Evolutionary conservation across 2,113 vertebrate species (phyloP).

Genomic region (Corythaeola cristata): DNA sequence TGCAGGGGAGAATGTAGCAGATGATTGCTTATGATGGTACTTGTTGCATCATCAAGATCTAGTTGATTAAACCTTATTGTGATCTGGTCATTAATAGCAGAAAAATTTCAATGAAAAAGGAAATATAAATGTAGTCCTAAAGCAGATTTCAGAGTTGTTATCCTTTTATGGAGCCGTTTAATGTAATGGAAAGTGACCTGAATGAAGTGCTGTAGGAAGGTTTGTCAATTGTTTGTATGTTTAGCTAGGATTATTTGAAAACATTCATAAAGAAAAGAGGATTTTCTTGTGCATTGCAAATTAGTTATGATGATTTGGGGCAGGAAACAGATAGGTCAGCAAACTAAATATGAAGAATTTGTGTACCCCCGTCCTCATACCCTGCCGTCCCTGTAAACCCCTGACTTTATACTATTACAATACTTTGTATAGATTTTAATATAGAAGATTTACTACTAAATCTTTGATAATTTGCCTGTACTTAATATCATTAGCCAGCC

Average conservation of each 20-base stretch:
- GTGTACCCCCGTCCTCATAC: not conserved
- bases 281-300: not conserved
- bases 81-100: not conserved
- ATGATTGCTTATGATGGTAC: not conserved
- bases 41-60: not conserved
- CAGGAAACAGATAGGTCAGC: not conserved
- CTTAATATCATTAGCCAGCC: not conserved
- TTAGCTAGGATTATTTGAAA: conserved; percentile 13
- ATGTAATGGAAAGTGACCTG: not conserved
- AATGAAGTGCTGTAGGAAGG: not conserved
- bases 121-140: not conserved
- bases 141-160: not conserved
- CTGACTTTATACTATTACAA: not conserved
- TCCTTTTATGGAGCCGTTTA: not conserved
- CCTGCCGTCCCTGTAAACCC: rapidly evolving
- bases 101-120: not conserved
- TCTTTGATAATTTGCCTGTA: not conserved
- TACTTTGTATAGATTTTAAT: not conserved
- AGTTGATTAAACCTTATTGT: not conserved
- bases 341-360: not conserved
- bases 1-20: not conserved
- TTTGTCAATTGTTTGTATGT: not conserved
- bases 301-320: not conserved
- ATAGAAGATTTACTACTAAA: not conserved
- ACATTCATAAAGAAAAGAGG: not conserved